Percentiles rank a stretch among this genome's conserved stretches.
Conservation (phyloP, 1,140 invertebrate species). For the Nymphalis io region DNA sequence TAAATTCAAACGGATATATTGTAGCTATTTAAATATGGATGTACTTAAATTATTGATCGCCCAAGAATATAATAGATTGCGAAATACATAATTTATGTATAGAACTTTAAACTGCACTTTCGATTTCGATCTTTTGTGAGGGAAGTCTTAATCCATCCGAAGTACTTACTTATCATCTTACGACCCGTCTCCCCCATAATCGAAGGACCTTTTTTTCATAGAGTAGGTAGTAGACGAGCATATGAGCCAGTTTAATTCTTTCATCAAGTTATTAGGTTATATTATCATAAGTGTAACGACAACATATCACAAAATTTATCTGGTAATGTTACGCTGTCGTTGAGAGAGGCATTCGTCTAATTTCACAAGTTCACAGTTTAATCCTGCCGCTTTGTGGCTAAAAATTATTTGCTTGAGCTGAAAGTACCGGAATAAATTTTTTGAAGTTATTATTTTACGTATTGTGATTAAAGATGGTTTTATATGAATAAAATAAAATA, state of each 20-base stretch:
- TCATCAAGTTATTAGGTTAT: not conserved
- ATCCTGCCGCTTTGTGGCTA: conserved; percentile 38
- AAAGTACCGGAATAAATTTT: not conserved
- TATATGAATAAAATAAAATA: no score
- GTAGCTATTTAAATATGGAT: no score
- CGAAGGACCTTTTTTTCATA: no score
- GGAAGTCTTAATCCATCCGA: conserved; percentile 47
- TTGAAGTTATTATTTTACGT: no score
- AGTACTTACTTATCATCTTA: conserved; percentile 39
- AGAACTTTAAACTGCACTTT: not conserved
- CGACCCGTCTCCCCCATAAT: conserved; percentile 3
- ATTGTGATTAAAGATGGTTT: no score
- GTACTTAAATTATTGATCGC: no score
- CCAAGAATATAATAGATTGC: no score
- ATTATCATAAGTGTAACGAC: not conserved
- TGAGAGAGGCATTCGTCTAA: conserved; percentile 42
- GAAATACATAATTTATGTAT: not conserved
- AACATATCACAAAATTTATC: conserved; percentile 28
- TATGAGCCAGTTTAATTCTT: no score
- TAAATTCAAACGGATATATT: no score
- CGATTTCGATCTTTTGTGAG: conserved; percentile 42
- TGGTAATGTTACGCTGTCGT: conserved; percentile 35
- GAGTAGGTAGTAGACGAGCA: no score
- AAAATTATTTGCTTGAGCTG: conserved; percentile 28
- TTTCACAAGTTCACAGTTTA: conserved; percentile 58